phyloP scores from a whole-genome alignment of 2,888 invertebrate genomes.

The Tachina fera region DNA sequence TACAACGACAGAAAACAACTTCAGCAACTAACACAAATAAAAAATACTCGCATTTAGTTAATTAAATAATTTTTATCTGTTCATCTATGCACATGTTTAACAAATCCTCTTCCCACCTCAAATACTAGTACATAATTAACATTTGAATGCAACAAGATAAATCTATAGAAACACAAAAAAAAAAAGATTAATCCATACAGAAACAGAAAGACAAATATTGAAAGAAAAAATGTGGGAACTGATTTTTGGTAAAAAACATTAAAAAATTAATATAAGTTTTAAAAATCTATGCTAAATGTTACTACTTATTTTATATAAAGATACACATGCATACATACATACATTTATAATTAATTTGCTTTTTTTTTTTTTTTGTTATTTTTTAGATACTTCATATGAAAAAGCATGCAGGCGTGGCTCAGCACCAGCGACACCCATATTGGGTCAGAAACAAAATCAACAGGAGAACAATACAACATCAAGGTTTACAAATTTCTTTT shows the following conservation, averaged over 20 bases:
- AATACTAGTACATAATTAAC: not conserved
- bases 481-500: slow-evolving; percentile 90
- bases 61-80: slow-evolving; percentile 43
- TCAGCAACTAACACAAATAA: not conserved
- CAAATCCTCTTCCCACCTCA: slow-evolving; percentile 51
- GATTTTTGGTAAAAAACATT: slow-evolving; percentile 5
- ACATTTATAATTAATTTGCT: not conserved
- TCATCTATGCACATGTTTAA: slow-evolving; percentile 16
- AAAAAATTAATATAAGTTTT: not conserved
- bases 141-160: slow-evolving; percentile 21
- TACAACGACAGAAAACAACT: slow-evolving; percentile 3
- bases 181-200: not conserved
- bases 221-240: slow-evolving; percentile 37
- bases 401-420: slow-evolving; percentile 93
- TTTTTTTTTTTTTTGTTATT: slow-evolving; percentile 21
- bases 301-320: slow-evolving; percentile 1
- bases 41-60: slow-evolving; percentile 28
- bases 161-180: not conserved
- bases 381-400: slow-evolving; percentile 94
- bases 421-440: slow-evolving; percentile 92
- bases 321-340: not conserved
- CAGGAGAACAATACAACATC: slow-evolving; percentile 89
- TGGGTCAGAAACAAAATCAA: slow-evolving; percentile 85
- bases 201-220: not conserved
- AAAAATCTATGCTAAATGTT: not conserved